These are phyloP conservation scores for Macrosteles quadrilineatus DNA, from an alignment of 1,140 invertebrate species.

Conservation along the genomic window DNA sequence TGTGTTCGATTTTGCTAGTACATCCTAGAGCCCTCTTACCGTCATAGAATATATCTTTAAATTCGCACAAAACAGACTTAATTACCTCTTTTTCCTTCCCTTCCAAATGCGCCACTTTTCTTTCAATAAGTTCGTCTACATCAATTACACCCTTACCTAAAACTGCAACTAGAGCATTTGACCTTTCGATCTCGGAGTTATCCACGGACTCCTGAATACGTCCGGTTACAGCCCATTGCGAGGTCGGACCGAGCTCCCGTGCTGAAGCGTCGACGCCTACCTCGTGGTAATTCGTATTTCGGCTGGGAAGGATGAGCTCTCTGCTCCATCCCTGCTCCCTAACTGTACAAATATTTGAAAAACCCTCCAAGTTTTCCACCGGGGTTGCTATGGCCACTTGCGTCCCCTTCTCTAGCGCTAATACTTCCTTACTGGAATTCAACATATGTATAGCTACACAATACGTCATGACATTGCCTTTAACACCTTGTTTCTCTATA, in stretches of 20 bases:
- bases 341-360: background rate
- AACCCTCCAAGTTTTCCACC: background rate
- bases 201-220: background rate
- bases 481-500: background rate
- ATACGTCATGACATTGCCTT: background rate
- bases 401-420: no score
- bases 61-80: background rate
- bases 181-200: background rate
- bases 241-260: no score
- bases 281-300: background rate
- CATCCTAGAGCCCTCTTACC: background rate
- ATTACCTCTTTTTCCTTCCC: background rate
- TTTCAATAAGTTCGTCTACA: background rate
- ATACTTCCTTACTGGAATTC: no score
- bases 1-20: background rate
- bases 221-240: no score
- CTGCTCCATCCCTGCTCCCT: background rate
- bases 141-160: background rate
- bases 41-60: no score
- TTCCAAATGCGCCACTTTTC: background rate
- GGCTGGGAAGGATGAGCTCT: background rate
- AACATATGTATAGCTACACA: background rate
- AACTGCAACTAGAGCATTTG: background rate
- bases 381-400: background rate
- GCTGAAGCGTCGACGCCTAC: background rate